A percentile compares a stretch with the other conserved stretches of the same genome.
phyloP scores from a whole-genome alignment of 2,888 invertebrate genomes.

The Metacarcinus magister region DNA sequence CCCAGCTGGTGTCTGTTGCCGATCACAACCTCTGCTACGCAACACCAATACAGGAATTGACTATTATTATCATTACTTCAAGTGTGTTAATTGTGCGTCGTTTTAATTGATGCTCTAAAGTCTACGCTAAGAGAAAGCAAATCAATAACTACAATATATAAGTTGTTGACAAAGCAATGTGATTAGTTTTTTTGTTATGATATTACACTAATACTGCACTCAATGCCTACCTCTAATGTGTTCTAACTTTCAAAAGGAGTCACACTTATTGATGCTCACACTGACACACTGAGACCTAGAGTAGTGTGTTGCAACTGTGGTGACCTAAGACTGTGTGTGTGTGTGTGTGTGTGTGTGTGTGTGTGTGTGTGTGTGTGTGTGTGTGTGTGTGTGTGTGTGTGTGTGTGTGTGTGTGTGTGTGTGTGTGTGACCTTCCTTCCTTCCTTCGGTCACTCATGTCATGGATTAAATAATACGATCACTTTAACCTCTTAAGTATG shows the following conservation, averaged over 20 bases:
- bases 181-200: neutral
- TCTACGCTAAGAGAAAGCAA: neutral
- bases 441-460: neutral
- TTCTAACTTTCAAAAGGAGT: neutral
- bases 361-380: too few relatives aligned
- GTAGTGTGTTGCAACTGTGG: neutral
- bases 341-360: too few relatives aligned
- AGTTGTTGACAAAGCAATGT: neutral
- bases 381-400: too few relatives aligned
- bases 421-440: too few relatives aligned
- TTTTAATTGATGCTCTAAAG: neutral
- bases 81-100: neutral
- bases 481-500: neutral
- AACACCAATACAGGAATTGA: constrained; percentile 11
- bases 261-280: neutral
- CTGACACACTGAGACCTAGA: neutral
- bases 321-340: neutral
- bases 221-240: neutral
- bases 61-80: neutral
- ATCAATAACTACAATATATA: neutral
- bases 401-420: too few relatives aligned
- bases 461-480: constrained; percentile 27
- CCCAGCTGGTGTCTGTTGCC: constrained; percentile 53
- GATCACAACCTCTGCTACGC: constrained; percentile 38
- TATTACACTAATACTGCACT: constrained; percentile 40